A percentile compares a stretch with the other conserved stretches of the same genome.
Conservation (phyloP, 2,113 vertebrate species). For the Lagopus leucura region DNA sequence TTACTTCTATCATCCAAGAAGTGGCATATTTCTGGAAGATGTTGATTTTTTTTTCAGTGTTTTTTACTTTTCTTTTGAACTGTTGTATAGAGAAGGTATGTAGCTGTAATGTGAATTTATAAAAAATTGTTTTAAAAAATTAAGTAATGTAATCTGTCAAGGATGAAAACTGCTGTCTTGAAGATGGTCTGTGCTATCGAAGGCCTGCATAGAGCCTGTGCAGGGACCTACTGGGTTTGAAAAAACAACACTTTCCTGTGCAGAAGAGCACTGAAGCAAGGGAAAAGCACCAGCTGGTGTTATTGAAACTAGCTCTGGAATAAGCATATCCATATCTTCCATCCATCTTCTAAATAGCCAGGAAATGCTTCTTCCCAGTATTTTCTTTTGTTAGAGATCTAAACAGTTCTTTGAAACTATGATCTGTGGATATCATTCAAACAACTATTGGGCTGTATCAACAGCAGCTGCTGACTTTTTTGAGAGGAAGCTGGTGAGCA, state of each 20-base stretch:
- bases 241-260: background rate
- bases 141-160: background rate
- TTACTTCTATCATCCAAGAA: background rate
- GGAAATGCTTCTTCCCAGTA: background rate
- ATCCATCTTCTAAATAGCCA: background rate
- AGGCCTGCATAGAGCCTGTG: background rate
- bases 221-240: background rate
- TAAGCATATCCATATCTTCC: background rate
- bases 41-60: background rate
- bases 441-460: background rate
- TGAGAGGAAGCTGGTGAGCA: background rate
- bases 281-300: background rate
- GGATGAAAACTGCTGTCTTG: background rate
- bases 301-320: background rate
- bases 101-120: background rate
- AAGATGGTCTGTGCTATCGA: background rate
- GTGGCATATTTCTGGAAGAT: background rate
- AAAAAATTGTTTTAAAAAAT: background rate
- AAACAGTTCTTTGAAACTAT: background rate
- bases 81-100: background rate
- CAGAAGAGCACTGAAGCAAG: background rate
- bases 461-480: background rate
- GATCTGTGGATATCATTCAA: background rate
- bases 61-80: background rate
- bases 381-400: background rate